A percentile compares a stretch with the other conserved stretches of the same genome.
These are phyloP conservation scores for Ctenochaetus hawaiiensis DNA, from an alignment of 2,797 vertebrate genomes.

Conservation along the genomic window DNA sequence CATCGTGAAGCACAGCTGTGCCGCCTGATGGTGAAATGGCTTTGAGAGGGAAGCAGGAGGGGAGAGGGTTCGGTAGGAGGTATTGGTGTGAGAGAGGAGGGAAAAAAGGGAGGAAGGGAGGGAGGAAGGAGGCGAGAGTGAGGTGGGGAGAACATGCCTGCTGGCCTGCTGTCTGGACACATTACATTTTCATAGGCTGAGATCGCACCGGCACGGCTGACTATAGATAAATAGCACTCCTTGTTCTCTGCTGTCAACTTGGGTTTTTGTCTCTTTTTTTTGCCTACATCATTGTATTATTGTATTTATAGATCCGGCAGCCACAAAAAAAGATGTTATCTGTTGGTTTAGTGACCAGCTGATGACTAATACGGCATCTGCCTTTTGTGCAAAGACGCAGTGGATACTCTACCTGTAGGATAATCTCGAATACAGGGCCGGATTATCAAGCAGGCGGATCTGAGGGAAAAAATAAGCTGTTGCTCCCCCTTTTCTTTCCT, in stretches of 20 bases:
- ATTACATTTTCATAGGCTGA: slow-evolving; percentile 74
- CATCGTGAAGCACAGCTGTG: slow-evolving; percentile 33
- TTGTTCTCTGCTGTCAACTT: slow-evolving; percentile 70
- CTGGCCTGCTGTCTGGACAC: slow-evolving; percentile 80
- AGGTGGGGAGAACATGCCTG: slow-evolving; percentile 73
- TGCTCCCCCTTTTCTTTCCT: not conserved
- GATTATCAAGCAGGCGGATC: slow-evolving; percentile 1
- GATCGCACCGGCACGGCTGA: slow-evolving; percentile 57
- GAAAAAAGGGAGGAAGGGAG: slow-evolving; percentile 14
- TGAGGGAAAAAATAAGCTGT: not conserved
- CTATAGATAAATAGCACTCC: slow-evolving; percentile 65
- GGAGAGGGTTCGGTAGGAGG: slow-evolving; percentile 32
- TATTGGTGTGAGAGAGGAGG: slow-evolving; percentile 28
- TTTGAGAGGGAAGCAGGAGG: slow-evolving; percentile 42
- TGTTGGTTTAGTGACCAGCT: slow-evolving; percentile 37
- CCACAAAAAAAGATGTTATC: slow-evolving; percentile 46
- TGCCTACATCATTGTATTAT: slow-evolving; percentile 49
- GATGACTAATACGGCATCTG: slow-evolving; percentile 46
- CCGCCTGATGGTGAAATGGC: slow-evolving; percentile 40
- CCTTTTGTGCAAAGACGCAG: slow-evolving; percentile 30
- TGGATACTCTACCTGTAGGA: slow-evolving; percentile 35
- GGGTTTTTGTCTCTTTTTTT: slow-evolving; percentile 60
- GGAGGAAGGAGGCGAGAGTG: slow-evolving; percentile 19
- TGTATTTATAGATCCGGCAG: slow-evolving; percentile 53
- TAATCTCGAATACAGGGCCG: slow-evolving; percentile 14